These are phyloP conservation scores for Phocoena phocoena DNA, from an alignment of 2,113 vertebrate genomes.

Conservation along the genomic window DNA sequence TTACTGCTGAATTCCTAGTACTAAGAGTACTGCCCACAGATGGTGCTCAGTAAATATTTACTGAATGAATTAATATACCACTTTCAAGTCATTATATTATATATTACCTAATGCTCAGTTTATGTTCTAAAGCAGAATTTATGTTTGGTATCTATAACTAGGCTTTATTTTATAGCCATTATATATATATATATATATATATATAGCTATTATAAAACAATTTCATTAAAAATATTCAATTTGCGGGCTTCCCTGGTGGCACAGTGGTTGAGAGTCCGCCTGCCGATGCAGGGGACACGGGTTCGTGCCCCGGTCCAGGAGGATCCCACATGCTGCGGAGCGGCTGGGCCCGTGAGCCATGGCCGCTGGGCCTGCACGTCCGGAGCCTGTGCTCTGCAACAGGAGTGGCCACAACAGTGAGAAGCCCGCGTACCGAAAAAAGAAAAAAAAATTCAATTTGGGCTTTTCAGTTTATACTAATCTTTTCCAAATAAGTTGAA, in stretches of 20 bases:
- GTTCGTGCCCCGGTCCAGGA: too few species aligned
- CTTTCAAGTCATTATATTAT: not conserved
- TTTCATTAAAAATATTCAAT: constrained; percentile 42
- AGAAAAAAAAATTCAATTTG: not conserved
- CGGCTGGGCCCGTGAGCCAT: too few species aligned
- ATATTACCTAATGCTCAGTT: not conserved
- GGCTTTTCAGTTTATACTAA: constrained; percentile 23
- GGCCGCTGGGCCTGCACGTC: too few species aligned
- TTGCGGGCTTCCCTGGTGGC: not conserved
- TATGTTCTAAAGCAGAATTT: constrained; percentile 14
- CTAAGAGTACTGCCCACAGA: not conserved
- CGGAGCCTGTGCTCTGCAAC: too few species aligned
- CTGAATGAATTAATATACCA: not conserved
- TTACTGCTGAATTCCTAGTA: not conserved
- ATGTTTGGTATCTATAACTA: not conserved
- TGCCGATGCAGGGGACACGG: too few species aligned
- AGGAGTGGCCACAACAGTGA: too few species aligned
- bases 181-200: too few species aligned
- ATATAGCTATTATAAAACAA: not conserved
- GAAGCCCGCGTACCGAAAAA: too few species aligned
- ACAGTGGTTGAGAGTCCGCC: too few species aligned
- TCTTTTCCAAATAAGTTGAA: constrained; percentile 22
- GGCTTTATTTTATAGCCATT: not conserved
- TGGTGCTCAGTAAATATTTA: constrained; percentile 27
- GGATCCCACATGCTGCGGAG: too few species aligned